phyloP scores from a whole-genome alignment of 2,113 vertebrate genomes.

The Notiomystis cincta region DNA sequence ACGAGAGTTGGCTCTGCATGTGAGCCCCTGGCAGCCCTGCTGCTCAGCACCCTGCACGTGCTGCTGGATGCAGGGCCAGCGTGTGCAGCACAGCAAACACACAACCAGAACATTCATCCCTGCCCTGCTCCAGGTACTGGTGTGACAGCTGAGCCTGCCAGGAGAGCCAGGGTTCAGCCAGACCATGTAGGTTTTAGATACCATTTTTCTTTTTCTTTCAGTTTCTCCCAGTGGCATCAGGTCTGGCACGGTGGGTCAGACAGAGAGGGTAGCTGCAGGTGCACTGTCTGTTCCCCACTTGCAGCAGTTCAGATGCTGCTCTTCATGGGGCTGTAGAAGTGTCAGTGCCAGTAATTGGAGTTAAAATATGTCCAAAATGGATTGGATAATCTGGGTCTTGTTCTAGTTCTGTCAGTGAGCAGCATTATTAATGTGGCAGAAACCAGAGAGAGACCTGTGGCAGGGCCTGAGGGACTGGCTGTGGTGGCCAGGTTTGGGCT shows the following conservation, averaged over 20 bases:
- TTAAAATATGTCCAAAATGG: background rate
- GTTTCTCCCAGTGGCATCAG: background rate
- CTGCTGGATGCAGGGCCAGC: background rate
- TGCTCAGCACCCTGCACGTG: background rate
- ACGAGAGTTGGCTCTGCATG: background rate
- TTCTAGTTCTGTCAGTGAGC: background rate
- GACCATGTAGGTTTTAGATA: background rate
- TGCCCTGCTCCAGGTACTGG: background rate
- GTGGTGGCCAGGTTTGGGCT: background rate
- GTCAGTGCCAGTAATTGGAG: background rate
- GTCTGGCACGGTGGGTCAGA: background rate
- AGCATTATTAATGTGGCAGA: background rate
- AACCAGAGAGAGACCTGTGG: background rate
- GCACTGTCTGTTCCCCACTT: background rate
- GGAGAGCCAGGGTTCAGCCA: background rate
- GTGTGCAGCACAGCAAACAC: background rate
- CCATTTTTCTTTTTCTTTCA: background rate
- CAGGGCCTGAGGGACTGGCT: background rate
- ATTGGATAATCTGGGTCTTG: background rate
- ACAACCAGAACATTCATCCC: background rate
- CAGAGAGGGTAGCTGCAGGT: background rate
- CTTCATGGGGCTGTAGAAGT: background rate
- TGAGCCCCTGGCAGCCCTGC: background rate
- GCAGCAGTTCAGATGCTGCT: background rate
- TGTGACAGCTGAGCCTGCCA: background rate